Evolutionary conservation across 2,888 invertebrate species (phyloP).

Genomic region (Leptothorax acervorum): DNA sequence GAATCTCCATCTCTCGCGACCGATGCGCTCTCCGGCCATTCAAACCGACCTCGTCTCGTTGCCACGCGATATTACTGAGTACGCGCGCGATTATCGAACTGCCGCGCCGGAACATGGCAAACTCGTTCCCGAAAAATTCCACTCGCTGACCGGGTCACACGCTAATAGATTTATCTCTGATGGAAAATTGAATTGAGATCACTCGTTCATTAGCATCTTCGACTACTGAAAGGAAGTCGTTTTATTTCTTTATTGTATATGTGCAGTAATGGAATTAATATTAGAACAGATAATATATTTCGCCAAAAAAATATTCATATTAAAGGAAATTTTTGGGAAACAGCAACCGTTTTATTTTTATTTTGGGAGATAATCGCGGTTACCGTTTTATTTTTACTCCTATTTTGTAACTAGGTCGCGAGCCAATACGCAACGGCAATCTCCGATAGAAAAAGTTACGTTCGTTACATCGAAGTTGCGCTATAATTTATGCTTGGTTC

Average conservation of each 20-base stretch:
- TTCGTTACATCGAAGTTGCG: background rate
- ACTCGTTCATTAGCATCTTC: background rate
- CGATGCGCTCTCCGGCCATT: conserved; percentile 42
- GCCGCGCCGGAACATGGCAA: conserved; percentile 49
- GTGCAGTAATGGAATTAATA: background rate
- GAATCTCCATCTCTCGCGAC: conserved; percentile 30
- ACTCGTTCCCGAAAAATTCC: conserved; percentile 60
- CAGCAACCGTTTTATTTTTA: background rate
- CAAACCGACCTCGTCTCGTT: conserved; percentile 51
- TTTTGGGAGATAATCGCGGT: background rate
- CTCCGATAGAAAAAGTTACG: background rate
- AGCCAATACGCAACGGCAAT: background rate
- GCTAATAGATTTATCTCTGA: too few relatives aligned
- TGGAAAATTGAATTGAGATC: too few relatives aligned
- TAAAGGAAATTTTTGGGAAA: background rate
- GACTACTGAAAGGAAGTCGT: background rate
- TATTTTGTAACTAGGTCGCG: conserved; percentile 17
- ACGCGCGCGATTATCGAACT: conserved; percentile 55
- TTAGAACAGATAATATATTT: too few relatives aligned
- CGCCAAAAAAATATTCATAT: background rate
- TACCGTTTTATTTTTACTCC: conserved; percentile 19
- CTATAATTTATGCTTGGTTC: background rate
- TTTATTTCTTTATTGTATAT: too few relatives aligned
- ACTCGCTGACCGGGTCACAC: conserved; percentile 14
- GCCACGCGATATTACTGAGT: conserved; percentile 47